Base-by-base conservation (phyloP, 2,888 invertebrate genomes). In the Nasonovia ribisnigri region DNA sequence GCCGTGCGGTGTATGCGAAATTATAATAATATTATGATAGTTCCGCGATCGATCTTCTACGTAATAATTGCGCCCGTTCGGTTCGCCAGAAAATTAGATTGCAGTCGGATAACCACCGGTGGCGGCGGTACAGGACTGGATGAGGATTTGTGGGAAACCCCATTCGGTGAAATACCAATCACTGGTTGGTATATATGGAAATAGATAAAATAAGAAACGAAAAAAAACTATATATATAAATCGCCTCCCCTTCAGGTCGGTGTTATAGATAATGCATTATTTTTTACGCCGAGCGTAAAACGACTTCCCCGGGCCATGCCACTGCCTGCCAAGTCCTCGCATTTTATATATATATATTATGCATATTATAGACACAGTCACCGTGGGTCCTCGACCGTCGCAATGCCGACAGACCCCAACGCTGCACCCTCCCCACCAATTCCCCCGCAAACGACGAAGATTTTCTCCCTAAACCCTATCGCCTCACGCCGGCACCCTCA, bases 251-350 rank as follows among this genome's bases (percentile, higher is more conserved):
- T 29, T 54, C 43, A 42, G 84, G 57, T 84, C 54, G 54, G 29
- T 26, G 16, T 1, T 10, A 42, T 16, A 54, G 43, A 54, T 77
- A 77, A 90, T 90, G 51, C 46, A 42, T 77, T 84, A 46, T 90
- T 87, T 91, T 92, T 92, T 87, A 29, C 87, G 8, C 87, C 60
- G 60, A 60, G 26, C 86, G 86, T 42, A 60, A 86, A 48, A 87
- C 87, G 42, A 88, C 48, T 92, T 87, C 26, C n/a, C 57, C 36
- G 54, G 29, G 51, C 16, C 43, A 11, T 13, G 16, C 26, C 51
- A 43, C 48, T 26, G 3, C 8, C 51, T 88, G 10, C 36, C n/a
- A n/a, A 20, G 4, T 20, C 54, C 0, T 8, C 48, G 26, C 43
- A 86, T 20, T 36, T 36, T 16, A 13, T 16, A 16, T 67, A 67